A percentile compares a stretch with the other conserved stretches of the same genome.
Evolutionary conservation across 30 jellyfish, hydroid and myxozoan species (phyloP).

Genomic region (Sanderia malayensis): DNA sequence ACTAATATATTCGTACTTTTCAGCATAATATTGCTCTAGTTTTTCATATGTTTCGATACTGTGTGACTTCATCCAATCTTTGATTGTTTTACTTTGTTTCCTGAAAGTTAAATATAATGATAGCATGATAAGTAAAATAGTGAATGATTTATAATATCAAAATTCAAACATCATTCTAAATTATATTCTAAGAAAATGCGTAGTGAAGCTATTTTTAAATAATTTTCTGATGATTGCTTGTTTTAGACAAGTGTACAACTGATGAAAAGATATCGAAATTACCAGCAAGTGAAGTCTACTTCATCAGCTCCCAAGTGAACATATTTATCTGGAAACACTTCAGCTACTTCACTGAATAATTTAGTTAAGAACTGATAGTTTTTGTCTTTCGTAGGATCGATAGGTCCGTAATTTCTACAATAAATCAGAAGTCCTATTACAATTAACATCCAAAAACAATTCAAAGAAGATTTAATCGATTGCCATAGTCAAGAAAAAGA

Average conservation of each 20-base stretch:
- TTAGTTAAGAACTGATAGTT: constrained; percentile 62
- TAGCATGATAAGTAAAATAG: too few species aligned
- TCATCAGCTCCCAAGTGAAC: constrained; percentile 93
- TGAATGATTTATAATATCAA: too few species aligned
- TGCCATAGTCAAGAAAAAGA: too few species aligned
- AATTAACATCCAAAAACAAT: too few species aligned
- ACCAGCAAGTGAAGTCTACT: constrained; percentile 91
- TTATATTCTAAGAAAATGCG: too few species aligned
- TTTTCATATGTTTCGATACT: constrained; percentile 45
- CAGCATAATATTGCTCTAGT: constrained; percentile 56
- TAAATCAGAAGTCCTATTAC: too few species aligned
- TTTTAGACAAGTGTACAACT: too few species aligned
- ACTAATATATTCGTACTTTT: constrained; percentile 15
- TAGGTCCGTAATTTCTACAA: constrained; percentile 72
- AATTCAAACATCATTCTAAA: too few species aligned
- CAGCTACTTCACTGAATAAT: constrained; percentile 67
- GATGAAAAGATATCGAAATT: background rate
- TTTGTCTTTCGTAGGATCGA: constrained; percentile 69
- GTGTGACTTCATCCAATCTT: constrained; percentile 45
- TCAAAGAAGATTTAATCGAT: too few species aligned
- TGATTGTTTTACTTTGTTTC: constrained; percentile 30
- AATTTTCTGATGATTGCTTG: too few species aligned
- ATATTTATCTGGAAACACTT: constrained; percentile 80
- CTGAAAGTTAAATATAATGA: too few species aligned
- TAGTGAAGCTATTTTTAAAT: too few species aligned